A percentile compares a stretch with the other conserved stretches of the same genome.
Conservation (phyloP, 2,888 invertebrate species). For the Syritta pipiens region DNA sequence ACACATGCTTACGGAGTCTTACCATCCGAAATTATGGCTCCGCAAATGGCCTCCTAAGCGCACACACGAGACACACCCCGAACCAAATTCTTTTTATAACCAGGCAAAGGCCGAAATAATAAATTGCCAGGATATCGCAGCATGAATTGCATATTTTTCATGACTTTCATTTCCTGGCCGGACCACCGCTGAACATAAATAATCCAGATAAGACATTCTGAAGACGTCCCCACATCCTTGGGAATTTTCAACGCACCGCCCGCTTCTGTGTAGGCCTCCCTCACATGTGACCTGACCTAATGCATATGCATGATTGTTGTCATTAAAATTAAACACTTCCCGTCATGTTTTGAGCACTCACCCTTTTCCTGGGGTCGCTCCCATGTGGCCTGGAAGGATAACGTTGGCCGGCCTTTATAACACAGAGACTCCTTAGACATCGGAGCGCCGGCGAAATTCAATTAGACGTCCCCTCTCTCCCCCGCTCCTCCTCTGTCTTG, state of each 20-base stretch:
- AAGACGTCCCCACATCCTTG: conserved; percentile 36
- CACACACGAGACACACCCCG: background rate
- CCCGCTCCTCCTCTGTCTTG: background rate
- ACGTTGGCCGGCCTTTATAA: conserved; percentile 40
- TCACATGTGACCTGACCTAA: conserved; percentile 22
- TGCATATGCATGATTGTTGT: conserved; percentile 27
- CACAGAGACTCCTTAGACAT: conserved; percentile 33
- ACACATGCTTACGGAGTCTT: too few relatives aligned
- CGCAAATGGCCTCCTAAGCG: too few relatives aligned
- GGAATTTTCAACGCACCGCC: too few relatives aligned
- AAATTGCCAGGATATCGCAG: conserved; percentile 55
- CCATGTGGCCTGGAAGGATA: conserved; percentile 6
- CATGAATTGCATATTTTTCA: conserved; percentile 68
- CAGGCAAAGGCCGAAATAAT: conserved; percentile 58
- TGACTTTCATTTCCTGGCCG: conserved; percentile 63
- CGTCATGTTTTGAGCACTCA: conserved; percentile 24
- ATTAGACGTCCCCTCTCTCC: conserved; percentile 30
- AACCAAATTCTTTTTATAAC: conserved; percentile 26
- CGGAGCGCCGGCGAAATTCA: conserved; percentile 50
- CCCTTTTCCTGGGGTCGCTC: conserved; percentile 2
- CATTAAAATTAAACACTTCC: conserved; percentile 49
- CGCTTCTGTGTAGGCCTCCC: background rate
- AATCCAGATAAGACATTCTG: conserved; percentile 65
- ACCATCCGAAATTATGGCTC: too few relatives aligned
- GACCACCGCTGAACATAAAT: conserved; percentile 63